Conservation (phyloP, 23 tunicate species). For the Trididemnum nubilum region DNA sequence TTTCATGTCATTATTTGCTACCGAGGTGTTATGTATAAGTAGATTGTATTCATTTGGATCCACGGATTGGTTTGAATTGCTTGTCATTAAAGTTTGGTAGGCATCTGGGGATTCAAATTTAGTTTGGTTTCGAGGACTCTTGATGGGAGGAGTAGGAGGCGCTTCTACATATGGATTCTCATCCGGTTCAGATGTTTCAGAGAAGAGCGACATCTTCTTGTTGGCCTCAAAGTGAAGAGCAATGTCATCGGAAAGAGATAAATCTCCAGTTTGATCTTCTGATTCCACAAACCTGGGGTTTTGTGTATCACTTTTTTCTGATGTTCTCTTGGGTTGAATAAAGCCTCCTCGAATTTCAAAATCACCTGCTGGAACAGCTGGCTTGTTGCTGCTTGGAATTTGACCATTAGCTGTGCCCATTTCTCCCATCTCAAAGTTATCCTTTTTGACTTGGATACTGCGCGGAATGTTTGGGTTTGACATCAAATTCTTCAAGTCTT, state of each 20-base stretch:
- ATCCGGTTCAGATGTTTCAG: background rate
- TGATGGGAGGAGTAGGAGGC: constrained; percentile 46
- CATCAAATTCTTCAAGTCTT: background rate
- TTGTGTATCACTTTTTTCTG: background rate
- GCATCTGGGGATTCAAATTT: background rate
- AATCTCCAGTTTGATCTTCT: background rate
- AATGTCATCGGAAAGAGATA: background rate
- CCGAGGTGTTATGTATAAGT: constrained; percentile 13
- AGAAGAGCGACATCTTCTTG: background rate
- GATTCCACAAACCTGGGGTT: constrained; percentile 6
- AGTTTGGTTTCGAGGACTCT: constrained; percentile 24
- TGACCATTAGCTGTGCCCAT: background rate
- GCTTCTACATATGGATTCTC: constrained; percentile 42
- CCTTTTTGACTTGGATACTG: background rate
- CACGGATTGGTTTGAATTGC: background rate
- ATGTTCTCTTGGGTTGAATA: constrained; percentile 20
- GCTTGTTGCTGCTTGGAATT: background rate
- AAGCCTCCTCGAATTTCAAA: constrained; percentile 30
- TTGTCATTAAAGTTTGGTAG: constrained; percentile 33
- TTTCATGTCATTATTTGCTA: constrained; percentile 6
- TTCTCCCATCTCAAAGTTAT: background rate
- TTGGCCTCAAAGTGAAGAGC: background rate
- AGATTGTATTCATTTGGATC: constrained; percentile 32
- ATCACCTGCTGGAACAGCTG: background rate
- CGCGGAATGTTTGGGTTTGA: background rate